Base-by-base conservation (phyloP, 92 coral and sea anemone genomes). In the Palythoa caribaeorum region DNA sequence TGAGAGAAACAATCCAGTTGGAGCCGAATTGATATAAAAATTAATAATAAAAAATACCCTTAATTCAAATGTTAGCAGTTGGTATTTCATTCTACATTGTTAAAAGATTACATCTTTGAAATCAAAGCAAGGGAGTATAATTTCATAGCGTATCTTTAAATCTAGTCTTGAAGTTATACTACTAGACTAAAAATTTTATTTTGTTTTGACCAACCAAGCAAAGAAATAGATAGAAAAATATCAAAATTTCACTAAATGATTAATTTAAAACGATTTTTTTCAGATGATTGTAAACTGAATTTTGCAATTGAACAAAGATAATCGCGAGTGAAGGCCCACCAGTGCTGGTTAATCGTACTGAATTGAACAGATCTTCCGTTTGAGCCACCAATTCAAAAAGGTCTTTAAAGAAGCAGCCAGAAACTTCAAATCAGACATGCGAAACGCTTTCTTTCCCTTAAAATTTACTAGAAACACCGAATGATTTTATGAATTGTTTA, bases 41-140 rank as follows among this genome's bases (percentile, higher is more conserved):
- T 16, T 76, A 6, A 10, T 15, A 48, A 76, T 76, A 50, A 76
- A 76, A 57, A 52, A 19, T 21, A 44, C 3, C 28, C 35, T 77
- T n/a, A n/a, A n/a, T n/a, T 17, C 65, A 52, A 53, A 77, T 77
- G 66, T 57, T 66, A 52, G 66, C 83, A 37, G 50, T 77, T 77
- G 44, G 35, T 44, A 44, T 44, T 44, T 59, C 65, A 17, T 13
- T 2, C 3, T 15, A 59, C 65, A 11, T 70, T 65, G 35, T 68
- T 28, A 70, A 70, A 68, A 19, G 73, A 68, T 68, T 35, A 77
- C 68, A 77, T 76, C 19, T 48, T 72, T 72, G 3, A 68, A 70
- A 14, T 70, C 13, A 8, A 28, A 36, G 75, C 20, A 17, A 44
- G 50, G 6, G 7, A 44, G 7, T 44, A 44, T 44, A 1, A 44